Base-by-base conservation (phyloP, 2,888 invertebrate genomes). In the Blera fallax region DNA sequence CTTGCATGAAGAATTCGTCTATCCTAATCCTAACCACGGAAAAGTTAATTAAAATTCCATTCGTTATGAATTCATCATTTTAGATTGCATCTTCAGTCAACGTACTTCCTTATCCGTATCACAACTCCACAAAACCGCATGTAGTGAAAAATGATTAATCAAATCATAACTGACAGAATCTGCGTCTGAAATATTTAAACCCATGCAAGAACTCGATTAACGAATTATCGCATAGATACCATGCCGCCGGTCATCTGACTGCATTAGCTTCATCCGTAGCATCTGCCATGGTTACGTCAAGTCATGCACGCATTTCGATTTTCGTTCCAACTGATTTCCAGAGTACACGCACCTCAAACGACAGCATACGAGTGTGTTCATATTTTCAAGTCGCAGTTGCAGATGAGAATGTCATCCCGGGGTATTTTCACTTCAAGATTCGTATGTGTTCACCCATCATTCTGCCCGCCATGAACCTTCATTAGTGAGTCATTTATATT, bases 241-340 rank as follows among this genome's bases (percentile, higher is more conserved):
- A 65, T 67, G 76, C 76, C 67, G 37, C 48, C n/a, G 58, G 58
- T 21, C 27, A 76, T 37, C 29, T 43, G 32, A 32, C 21, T 52
- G 14, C 40, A 64, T 40, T 40, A 40, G 14, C 29, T 52, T 73
- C 52, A 64, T 50, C 29, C 48, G 11, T 40, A 24, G 27, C 65
- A 77, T 32, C 65, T 65, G 43, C 16, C 34, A 43, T 45, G 32
- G 65, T 34, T 45, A 65, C 56, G 48, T 65, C 58, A 67, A 29
- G 58, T 67, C 76, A 67, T 48, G 67, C 58, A 77, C 76, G 58
- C 76, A 50, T 67, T 67, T 77, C 56, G 45, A 37, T 58, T 60
- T 16, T n/a, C 27, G 16, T 27, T 54, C 14, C 27, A n/a, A 56
- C 1, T n/a, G n/a, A n/a, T n/a, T 43, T 43, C 1, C 4, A 24